A percentile compares a stretch with the other conserved stretches of the same genome.
Conservation (phyloP, 2,797 vertebrate genomes). For the Rhincodon typus region DNA sequence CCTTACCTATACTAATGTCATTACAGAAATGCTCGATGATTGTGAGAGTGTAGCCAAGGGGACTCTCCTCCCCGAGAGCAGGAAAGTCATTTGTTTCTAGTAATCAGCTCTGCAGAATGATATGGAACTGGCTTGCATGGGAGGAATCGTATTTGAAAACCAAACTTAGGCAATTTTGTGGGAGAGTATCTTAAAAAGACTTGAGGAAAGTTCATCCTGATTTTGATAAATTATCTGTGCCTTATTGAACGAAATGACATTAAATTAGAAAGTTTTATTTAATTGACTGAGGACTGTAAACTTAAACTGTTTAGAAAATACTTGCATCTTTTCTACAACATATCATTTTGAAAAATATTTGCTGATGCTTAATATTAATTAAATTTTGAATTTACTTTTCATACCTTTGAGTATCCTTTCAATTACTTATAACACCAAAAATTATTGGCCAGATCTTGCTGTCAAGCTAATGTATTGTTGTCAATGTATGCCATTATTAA, state of each 20-base stretch:
- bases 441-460: background rate
- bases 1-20: background rate
- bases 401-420: background rate
- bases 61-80: background rate
- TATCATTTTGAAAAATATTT: background rate
- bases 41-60: background rate
- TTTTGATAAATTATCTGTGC: background rate
- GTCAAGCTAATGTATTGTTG: background rate
- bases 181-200: background rate
- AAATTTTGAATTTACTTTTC: background rate
- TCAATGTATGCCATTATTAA: background rate
- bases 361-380: background rate
- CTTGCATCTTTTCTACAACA: background rate
- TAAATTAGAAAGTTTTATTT: background rate
- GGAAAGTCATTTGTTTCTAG: background rate
- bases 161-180: too few relatives aligned
- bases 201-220: background rate
- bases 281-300: background rate
- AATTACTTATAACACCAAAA: background rate
- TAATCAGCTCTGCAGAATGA: background rate
- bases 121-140: background rate
- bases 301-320: background rate
- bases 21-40: background rate
- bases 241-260: background rate
- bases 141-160: too few relatives aligned